Percentiles rank a stretch among this genome's conserved stretches.
Conservation (phyloP, 2,888 invertebrate genomes). For the Tiliacea aurago region DNA sequence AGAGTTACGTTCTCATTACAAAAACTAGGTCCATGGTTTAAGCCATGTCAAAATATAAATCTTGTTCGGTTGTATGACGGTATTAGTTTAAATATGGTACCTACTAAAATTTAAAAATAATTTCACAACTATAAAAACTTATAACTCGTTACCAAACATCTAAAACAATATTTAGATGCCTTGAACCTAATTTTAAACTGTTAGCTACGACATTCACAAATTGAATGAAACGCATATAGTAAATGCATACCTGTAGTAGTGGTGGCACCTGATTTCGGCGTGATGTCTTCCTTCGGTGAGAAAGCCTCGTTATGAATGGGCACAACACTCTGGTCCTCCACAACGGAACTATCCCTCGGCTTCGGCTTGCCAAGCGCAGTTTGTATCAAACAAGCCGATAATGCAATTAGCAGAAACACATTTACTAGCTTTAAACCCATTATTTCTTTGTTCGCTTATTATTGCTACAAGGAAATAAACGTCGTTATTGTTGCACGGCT, state of each 20-base stretch:
- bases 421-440: constrained; percentile 61
- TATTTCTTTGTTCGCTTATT: constrained; percentile 59
- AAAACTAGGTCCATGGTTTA: no score
- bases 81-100: no score
- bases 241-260: constrained; percentile 29
- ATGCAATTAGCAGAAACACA: constrained; percentile 57
- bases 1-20: no score
- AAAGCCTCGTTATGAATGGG: constrained; percentile 20
- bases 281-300: constrained; percentile 16
- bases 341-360: constrained; percentile 49
- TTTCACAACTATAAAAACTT: neutral
- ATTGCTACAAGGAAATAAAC: constrained; percentile 52
- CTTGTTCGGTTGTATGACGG: no score
- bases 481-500: constrained; percentile 48
- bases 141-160: neutral
- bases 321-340: constrained; percentile 36
- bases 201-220: constrained; percentile 2
- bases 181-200: neutral
- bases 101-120: neutral
- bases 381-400: constrained; percentile 62
- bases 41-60: no score
- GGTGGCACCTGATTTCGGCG: neutral
- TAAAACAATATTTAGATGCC: neutral
- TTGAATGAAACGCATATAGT: neutral
- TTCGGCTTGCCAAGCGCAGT: constrained; percentile 67